Evolutionary conservation across 1,140 invertebrate species (phyloP), one percentile per base, ranked within the genome.

Genomic region (Drosophila malerkotliana): DNA sequence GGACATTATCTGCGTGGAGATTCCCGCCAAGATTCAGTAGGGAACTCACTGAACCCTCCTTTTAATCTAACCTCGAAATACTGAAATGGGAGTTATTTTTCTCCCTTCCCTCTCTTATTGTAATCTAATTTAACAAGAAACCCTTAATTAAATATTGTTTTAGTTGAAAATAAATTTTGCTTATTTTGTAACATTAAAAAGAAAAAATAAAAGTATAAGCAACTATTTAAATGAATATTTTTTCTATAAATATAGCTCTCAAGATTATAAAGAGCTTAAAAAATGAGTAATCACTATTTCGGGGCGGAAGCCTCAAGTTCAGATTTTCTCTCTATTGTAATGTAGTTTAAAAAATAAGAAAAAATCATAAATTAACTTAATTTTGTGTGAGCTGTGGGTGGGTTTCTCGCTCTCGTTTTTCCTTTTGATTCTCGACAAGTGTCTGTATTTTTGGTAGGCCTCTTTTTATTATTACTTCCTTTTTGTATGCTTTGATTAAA

Each of bases 1-100:
- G 45, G 94, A 96, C 75, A 92, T 96, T 4, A 92, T 95, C 44
- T 97, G 96, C 79, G 83, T 95, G 9, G 41, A 94, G 56, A 94
- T 96, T 77, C 94, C 95, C 14, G 94, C 95, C 14, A 94, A 93
- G 81, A 94, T 95, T 56, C 83, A 91, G 68, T 93, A 92, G 89
- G 34, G 15, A 28, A 28, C 6, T 28, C 4, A 28, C 18, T 18
- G 18, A 18, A 18, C 1, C 26, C 26, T 21, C 14, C 15, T 32
- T 3, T 44, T 58, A 48, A 48, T 34, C 37, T 58, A 58, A 58
- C 56, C 37, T 54, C 26, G 37, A 45, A 54, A 44, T 62, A 32
- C 39, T 45, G 15, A 54, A 49, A 15, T 24, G 28, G 30, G 56
- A 34, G 45, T 32, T 28, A 0, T 1, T 28, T 6, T 28, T 28